These are phyloP conservation scores for Drosophila suzukii DNA, from an alignment of 1,140 invertebrate genomes.

Conservation along the genomic window DNA sequence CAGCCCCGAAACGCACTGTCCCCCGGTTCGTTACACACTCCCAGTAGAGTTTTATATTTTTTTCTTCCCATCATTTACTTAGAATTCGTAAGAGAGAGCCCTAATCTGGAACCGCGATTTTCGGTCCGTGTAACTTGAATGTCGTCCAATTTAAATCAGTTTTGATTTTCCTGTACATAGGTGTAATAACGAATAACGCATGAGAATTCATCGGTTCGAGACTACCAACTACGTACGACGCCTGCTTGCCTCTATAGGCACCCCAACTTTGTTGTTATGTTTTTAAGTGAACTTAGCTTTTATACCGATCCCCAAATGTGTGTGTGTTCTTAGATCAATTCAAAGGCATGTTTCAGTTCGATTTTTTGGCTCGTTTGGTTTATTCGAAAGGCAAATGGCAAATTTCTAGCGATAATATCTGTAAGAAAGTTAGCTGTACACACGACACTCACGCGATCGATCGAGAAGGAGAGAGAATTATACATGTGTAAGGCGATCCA, in stretches of 20 bases:
- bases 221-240: constrained; percentile 7
- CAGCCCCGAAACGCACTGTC: constrained; percentile 14
- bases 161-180: constrained; percentile 54
- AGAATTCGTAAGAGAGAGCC: constrained; percentile 15
- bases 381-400: not conserved
- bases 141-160: constrained; percentile 49
- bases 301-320: constrained; percentile 16
- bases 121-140: constrained; percentile 42
- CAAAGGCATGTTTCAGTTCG: constrained; percentile 7
- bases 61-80: not conserved
- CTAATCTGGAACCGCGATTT: constrained; percentile 5
- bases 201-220: constrained; percentile 6
- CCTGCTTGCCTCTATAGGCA: not conserved
- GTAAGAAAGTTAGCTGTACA: constrained; percentile 22
- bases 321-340: constrained; percentile 20
- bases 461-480: constrained; percentile 13
- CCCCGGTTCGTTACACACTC: not conserved
- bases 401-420: constrained; percentile 22
- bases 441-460: constrained; percentile 6
- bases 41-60: constrained; percentile 4
- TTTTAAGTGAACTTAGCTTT: constrained; percentile 67
- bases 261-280: constrained; percentile 69
- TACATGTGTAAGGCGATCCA: constrained; percentile 35
- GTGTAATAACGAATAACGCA: constrained; percentile 21
- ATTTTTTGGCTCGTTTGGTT: not conserved